A percentile compares a stretch with the other conserved stretches of the same genome.
Evolutionary conservation across 2,113 vertebrate genomes (phyloP).

Genomic region (Hippocampus mohnikei): DNA sequence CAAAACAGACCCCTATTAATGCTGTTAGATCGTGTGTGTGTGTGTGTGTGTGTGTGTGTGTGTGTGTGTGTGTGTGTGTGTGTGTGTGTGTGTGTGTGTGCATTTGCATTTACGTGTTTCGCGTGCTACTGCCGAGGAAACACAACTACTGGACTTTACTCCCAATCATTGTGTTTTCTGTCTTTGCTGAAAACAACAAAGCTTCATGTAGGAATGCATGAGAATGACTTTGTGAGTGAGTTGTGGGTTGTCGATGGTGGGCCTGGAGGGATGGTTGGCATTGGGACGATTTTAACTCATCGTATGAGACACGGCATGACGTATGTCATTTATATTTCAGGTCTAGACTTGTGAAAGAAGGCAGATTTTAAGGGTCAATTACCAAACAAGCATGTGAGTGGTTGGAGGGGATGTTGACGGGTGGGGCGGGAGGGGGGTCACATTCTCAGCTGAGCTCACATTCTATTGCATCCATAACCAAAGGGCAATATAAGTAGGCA

Average conservation of each 20-base stretch:
- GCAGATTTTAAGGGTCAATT: too few relatives aligned
- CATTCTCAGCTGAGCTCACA: neutral
- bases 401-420: too few relatives aligned
- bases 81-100: conserved; percentile 30
- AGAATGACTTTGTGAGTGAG: neutral
- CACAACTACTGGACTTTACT: conserved; percentile 43
- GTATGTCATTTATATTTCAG: too few relatives aligned
- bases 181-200: neutral
- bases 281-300: neutral
- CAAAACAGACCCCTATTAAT: conserved; percentile 89
- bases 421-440: neutral
- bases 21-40: conserved; percentile 72
- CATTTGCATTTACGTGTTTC: neutral
- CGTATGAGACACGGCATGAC: too few relatives aligned
- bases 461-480: neutral
- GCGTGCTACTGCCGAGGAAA: conserved; percentile 13
- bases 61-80: conserved; percentile 36
- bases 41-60: conserved; percentile 33
- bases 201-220: neutral
- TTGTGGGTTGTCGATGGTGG: neutral
- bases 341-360: too few relatives aligned
- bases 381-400: too few relatives aligned
- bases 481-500: too few relatives aligned
- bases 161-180: neutral
- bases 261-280: neutral